These are phyloP conservation scores for Tetragonula carbonaria DNA, from an alignment of 2,888 invertebrate species.

Conservation along the genomic window DNA sequence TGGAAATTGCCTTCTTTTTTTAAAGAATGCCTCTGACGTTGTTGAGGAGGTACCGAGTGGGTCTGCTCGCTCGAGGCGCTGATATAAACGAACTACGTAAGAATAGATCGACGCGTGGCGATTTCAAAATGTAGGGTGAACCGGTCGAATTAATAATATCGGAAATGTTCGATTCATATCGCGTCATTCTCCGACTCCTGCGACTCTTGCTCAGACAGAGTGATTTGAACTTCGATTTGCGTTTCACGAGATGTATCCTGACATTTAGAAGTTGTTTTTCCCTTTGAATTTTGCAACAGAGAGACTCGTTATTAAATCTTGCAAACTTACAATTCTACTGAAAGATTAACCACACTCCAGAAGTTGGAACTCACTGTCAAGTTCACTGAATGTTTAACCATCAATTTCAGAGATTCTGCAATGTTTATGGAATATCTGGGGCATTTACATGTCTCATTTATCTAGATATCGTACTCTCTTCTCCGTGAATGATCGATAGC, in stretches of 20 bases:
- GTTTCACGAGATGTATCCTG: not conserved
- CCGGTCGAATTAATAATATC: too few relatives aligned
- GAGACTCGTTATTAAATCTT: too few relatives aligned
- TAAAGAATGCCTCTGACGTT: not conserved
- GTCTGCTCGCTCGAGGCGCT: not conserved
- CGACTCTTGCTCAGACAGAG: too few relatives aligned
- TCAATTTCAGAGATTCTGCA: not conserved
- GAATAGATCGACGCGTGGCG: not conserved
- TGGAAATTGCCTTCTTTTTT: not conserved
- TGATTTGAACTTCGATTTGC: too few relatives aligned
- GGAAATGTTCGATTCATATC: too few relatives aligned
- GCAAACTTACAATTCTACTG: too few relatives aligned
- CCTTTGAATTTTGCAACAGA: not conserved
- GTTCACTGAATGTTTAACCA: not conserved
- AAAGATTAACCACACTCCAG: too few relatives aligned
- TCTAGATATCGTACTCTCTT: not conserved
- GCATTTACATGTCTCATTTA: not conserved
- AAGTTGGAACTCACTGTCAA: too few relatives aligned
- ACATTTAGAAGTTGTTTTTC: not conserved
- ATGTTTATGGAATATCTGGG: not conserved
- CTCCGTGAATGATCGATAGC: not conserved
- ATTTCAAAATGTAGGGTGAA: not conserved
- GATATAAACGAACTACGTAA: not conserved
- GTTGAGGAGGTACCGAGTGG: too few relatives aligned
- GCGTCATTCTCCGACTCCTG: too few relatives aligned